phyloP scores from a whole-genome alignment of 2,888 invertebrate species.

The Smittia sp. region DNA sequence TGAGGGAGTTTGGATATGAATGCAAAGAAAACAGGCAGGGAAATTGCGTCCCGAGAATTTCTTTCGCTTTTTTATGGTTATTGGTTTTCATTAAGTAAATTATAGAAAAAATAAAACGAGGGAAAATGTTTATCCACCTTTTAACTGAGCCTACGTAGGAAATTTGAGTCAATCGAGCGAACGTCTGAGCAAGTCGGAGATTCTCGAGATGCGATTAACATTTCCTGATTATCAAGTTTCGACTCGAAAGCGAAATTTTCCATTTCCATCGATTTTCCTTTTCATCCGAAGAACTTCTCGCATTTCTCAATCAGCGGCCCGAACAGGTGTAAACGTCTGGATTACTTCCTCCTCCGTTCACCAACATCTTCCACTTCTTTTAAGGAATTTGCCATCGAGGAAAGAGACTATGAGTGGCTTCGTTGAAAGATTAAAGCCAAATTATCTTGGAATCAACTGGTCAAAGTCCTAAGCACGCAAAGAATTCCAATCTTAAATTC shows the following conservation, averaged over 20 bases:
- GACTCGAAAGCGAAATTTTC: no score
- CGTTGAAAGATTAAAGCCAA: no score
- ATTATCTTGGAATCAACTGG: no score
- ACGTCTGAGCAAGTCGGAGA: no score
- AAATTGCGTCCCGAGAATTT: slow-evolving; percentile 11
- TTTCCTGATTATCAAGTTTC: no score
- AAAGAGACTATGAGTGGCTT: not conserved
- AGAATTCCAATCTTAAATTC: no score
- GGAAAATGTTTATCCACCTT: not conserved
- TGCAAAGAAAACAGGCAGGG: not conserved
- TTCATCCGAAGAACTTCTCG: no score
- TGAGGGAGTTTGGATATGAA: not conserved
- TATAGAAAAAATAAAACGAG: slow-evolving; percentile 15
- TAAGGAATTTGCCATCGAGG: not conserved
- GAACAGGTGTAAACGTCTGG: slow-evolving; percentile 1
- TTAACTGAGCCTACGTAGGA: not conserved
- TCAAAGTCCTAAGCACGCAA: no score
- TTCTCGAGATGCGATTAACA: no score
- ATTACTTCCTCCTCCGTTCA: not conserved
- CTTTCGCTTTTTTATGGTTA: slow-evolving; percentile 38
- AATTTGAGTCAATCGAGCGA: no score
- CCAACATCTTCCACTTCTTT: not conserved
- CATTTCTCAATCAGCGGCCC: no score
- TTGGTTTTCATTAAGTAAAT: slow-evolving; percentile 40
- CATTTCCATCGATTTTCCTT: no score